Base-by-base conservation (phyloP, 30 jellyfish, hydroid and myxozoan genomes). In the Aurelia sp. region DNA sequence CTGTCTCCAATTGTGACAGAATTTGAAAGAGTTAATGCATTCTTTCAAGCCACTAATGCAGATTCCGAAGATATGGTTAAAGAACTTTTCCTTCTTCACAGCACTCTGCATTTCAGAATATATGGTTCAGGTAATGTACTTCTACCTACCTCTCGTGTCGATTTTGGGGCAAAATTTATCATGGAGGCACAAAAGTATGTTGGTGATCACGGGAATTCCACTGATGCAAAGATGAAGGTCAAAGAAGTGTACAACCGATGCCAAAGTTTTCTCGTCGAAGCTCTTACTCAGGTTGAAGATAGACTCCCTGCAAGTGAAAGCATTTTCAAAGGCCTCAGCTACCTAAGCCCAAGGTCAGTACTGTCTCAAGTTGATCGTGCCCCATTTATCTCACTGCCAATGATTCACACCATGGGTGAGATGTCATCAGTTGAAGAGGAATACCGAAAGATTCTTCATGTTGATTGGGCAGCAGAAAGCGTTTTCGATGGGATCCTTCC, bases 11-110 rank as follows among this genome's bases (percentile, higher is more conserved):
- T 31, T n/a, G n/a, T n/a, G n/a, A n/a, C n/a, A n/a, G n/a, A n/a
- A n/a, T n/a, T n/a, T n/a, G n/a, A n/a, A n/a, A 84, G 96, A 11
- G 78, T 82, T 12, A 82, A 81, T 82, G 90, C 86, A 19, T 60
- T 52, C 73, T 89, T 89, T 62, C 97, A 89, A 70, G 86, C 92
- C 27, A 89, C 96, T 16, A 53, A 82, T 35, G 92, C 92, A 71
- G 91, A 81, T 67, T 96, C 90, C 31, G 85, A 83, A 51, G 80
- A 73, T 9, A 59, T 84, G 76, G 68, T 48, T 13, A 73, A 73
- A 55, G 79, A 81, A 68, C 89, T 89, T 19, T 6, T 17, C 33
- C 55, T 58, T 53, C 82, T 12, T 70, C 53, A 73, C 20, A 82
- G 69, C 40, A 81, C 86, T 69, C 85, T 89, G 50, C 70, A 82